These are phyloP conservation scores for Drymodes brunneopygia DNA, from an alignment of 2,113 vertebrate species.

Conservation along the genomic window DNA sequence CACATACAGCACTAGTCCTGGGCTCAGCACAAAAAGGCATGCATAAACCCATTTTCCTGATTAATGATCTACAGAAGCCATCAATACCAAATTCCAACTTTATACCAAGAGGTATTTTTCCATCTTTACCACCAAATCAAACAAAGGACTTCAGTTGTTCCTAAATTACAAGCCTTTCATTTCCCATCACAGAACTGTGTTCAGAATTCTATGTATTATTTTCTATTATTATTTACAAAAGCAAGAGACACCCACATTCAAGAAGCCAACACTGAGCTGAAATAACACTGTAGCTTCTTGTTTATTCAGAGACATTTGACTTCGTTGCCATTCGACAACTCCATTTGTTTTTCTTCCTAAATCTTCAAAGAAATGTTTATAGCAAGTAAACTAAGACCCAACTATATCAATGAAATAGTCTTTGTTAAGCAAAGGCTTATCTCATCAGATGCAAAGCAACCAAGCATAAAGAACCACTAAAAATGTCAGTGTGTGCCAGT, in stretches of 20 bases:
- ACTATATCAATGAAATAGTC: constrained; percentile 34
- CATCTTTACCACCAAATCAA: not conserved
- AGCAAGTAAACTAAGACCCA: constrained; percentile 30
- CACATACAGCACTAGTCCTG: not conserved
- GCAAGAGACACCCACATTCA: not conserved
- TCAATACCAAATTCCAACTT: constrained; percentile 50
- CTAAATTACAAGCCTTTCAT: not conserved
- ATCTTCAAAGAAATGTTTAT: constrained; percentile 60
- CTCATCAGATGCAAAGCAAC: constrained; percentile 54
- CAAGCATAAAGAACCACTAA: constrained; percentile 49
- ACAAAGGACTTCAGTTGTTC: not conserved
- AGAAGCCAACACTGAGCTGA: not conserved
- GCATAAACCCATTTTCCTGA: constrained; percentile 21
- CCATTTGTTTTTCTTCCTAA: constrained; percentile 37
- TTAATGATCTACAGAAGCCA: constrained; percentile 65
- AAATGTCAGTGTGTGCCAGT: not conserved
- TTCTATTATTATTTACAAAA: not conserved
- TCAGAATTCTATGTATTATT: not conserved
- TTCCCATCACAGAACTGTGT: not conserved
- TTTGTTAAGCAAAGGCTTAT: constrained; percentile 53
- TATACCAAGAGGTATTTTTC: constrained; percentile 5
- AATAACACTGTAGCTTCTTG: not conserved
- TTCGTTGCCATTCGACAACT: not conserved
- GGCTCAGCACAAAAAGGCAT: not conserved
- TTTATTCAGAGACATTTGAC: constrained; percentile 36